phyloP scores from a whole-genome alignment of 1,140 invertebrate species.

The Pseudomyrmex dendroicus region DNA sequence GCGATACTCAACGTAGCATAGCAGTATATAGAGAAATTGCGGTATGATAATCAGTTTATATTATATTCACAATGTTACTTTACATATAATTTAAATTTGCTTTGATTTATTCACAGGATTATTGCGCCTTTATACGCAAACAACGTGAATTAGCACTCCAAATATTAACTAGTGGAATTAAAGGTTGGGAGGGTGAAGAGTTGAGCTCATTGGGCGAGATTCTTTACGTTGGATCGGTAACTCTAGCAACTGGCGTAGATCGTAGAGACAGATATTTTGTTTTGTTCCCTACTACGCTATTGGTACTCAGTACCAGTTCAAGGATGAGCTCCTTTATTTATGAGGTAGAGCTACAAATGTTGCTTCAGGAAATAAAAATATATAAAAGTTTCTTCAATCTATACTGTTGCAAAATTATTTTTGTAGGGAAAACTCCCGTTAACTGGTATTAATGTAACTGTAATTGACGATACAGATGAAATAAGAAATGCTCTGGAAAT shows the following conservation, averaged over 20 bases:
- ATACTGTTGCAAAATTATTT: conserved; percentile 25
- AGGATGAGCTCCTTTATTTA: conserved; percentile 98
- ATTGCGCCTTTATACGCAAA: conserved; percentile 93
- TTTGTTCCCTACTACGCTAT: conserved; percentile 93
- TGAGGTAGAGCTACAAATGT: conserved; percentile 88
- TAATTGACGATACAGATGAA: conserved; percentile 92
- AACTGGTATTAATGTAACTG: conserved; percentile 92
- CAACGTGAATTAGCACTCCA: conserved; percentile 98
- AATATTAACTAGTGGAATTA: conserved; percentile 96
- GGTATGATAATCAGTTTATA: conserved; percentile 84
- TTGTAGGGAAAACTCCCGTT: conserved; percentile 95
- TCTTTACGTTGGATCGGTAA: conserved; percentile 93
- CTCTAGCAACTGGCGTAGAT: conserved; percentile 89
- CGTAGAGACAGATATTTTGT: conserved; percentile 96
- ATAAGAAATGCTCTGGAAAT: conserved; percentile 97
- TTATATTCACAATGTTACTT: conserved; percentile 67
- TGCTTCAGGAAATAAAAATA: neutral
- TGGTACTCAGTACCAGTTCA: conserved; percentile 96
- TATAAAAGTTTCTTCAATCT: conserved; percentile 35
- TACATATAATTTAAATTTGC: conserved; percentile 19
- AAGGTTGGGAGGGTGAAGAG: conserved; percentile 97
- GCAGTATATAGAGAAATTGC: conserved; percentile 97
- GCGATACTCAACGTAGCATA: conserved; percentile 97
- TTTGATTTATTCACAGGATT: conserved; percentile 87
- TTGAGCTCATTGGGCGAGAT: conserved; percentile 91